A percentile compares a stretch with the other conserved stretches of the same genome.
Conservation (phyloP, 2,888 invertebrate species). For the Lithodes maja region DNA sequence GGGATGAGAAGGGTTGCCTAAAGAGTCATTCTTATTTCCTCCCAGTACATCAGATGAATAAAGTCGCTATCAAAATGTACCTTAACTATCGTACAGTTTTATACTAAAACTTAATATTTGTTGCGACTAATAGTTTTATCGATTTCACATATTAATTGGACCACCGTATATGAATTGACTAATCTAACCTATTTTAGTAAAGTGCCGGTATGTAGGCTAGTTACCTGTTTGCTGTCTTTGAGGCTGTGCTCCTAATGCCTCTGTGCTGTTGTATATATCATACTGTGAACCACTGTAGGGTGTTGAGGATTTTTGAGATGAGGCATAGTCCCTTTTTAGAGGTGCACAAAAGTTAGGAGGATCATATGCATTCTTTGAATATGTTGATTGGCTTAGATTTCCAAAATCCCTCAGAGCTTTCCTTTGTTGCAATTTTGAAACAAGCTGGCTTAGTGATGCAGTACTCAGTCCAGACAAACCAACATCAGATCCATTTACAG, state of each 20-base stretch:
- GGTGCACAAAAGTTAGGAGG: background rate
- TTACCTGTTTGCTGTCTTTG: conserved; percentile 43
- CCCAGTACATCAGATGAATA: too few species aligned
- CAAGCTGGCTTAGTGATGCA: conserved; percentile 9
- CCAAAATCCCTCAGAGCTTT: conserved; percentile 8
- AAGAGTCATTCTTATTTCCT: too few species aligned
- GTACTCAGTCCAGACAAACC: background rate
- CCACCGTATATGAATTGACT: too few species aligned
- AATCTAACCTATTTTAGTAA: too few species aligned
- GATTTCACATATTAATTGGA: too few species aligned
- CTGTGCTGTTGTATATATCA: background rate
- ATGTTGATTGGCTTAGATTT: background rate
- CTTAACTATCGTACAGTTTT: too few species aligned
- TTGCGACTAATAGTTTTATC: too few species aligned
- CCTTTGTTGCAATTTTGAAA: background rate
- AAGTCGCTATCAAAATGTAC: too few species aligned
- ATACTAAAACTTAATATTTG: too few species aligned
- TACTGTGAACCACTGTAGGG: background rate
- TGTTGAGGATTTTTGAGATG: background rate
- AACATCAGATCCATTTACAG: background rate
- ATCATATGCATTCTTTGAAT: background rate
- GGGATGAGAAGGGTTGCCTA: too few species aligned
- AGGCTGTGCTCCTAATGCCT: background rate
- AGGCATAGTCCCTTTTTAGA: conserved; percentile 9
- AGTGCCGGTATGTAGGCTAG: background rate